Evolutionary conservation across 1,140 invertebrate species (phyloP), one percentile per base, ranked within the genome.

Genomic region (Bacillus rossius): DNA sequence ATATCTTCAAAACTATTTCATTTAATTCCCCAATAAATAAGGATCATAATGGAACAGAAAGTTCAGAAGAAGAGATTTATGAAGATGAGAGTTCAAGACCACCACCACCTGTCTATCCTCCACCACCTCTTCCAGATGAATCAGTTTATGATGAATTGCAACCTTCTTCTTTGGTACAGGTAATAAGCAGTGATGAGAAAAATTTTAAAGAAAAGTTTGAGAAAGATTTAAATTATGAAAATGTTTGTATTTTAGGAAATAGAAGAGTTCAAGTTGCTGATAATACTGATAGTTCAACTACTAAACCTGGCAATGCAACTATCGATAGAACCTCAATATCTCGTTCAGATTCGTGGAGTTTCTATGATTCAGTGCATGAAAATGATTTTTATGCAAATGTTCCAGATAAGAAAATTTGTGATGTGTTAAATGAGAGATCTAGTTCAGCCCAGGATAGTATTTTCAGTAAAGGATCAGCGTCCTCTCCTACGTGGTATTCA

Each of bases 51-150:
- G n/a, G n/a, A n/a, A n/a, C n/a, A 19, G 23, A 26, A n/a, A 57
- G 14, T 52, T 50, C n/a, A 3, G 56, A 48, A 38, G 41, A 59
- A 20, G 49, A 8, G 38, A 61, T 41, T 63, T 59, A 26, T 54
- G 60, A 62, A 38, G 64, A 69, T 20, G 10, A 16, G 13, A 50
- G 37, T 16, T 69, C 73, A 49, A 75, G 71, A 61, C 73, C 75
- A 57, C 79, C 78, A 20, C 80, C 81, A 10, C 78, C 79, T 8
- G 66, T 75, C 26, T 81, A 81, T 66, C 81, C 81, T 19, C 81
- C 81, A 29, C 80, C 81, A 20, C 80, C 80, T 37, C 69, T 79
- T 65, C 79, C 79, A 29, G 78, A 80, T 49, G 81, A 82, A 62
- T 75, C 74, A 22, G 72, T 80, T 53, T 83, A 82, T 61, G 80